Evolutionary conservation across 2,113 vertebrate species (phyloP).

Genomic region (Rhabdomys dilectus): DNA sequence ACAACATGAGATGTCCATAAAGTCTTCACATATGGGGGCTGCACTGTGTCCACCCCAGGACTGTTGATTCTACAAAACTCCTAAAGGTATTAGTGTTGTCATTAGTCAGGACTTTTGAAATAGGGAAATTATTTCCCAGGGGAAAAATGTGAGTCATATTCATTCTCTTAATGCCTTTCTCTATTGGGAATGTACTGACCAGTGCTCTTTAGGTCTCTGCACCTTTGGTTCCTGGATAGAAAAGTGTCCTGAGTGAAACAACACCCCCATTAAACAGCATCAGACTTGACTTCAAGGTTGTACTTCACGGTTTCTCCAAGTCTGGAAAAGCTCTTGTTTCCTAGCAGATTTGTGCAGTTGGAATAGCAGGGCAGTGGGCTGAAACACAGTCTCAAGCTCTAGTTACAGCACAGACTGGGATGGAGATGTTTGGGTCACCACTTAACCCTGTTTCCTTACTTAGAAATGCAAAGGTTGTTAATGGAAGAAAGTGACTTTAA

Average conservation of each 20-base stretch:
- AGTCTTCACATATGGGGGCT: neutral
- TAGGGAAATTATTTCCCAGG: neutral
- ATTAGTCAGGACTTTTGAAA: slow-evolving; percentile 17
- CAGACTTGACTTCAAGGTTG: neutral
- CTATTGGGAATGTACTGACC: neutral
- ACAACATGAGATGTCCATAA: neutral
- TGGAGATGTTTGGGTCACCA: neutral
- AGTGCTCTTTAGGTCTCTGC: neutral
- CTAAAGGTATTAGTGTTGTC: neutral
- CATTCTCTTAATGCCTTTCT: neutral
- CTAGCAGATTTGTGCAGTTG: neutral
- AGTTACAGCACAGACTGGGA: neutral
- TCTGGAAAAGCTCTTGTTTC: slow-evolving; percentile 14
- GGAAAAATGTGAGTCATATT: neutral
- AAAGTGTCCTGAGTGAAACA: neutral
- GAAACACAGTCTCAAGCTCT: neutral
- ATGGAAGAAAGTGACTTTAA: neutral
- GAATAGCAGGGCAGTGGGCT: neutral
- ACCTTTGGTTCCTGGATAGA: slow-evolving; percentile 2
- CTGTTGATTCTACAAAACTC: neutral
- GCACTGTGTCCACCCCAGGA: neutral
- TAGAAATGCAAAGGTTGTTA: slow-evolving; percentile 14
- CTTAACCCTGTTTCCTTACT: neutral
- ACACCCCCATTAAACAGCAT: slow-evolving; percentile 28
- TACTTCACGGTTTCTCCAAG: neutral